Evolutionary conservation across 2,888 invertebrate genomes (phyloP), one percentile per base, ranked within the genome.

Genomic region (Macrosiphum euphorbiae): DNA sequence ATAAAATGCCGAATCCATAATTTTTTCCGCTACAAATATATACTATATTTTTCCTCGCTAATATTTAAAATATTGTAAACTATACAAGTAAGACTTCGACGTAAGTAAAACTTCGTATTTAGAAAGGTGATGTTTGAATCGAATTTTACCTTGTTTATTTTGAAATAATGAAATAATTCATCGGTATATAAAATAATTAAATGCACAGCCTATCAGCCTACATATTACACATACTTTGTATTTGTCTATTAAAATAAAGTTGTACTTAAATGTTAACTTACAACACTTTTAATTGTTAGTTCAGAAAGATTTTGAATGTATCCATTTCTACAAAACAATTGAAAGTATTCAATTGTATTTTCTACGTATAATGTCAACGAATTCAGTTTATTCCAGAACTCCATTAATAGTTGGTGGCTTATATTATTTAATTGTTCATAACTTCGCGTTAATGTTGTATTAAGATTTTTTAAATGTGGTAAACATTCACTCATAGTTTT

Each of bases 251-350:
- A n/a, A n/a, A n/a, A n/a, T n/a, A n/a, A n/a, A n/a, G n/a, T n/a
- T n/a, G n/a, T n/a, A n/a, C n/a, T n/a, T n/a, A n/a, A n/a, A n/a
- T n/a, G n/a, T n/a, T 28, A 20, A 24, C 52, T 52, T 88, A 88
- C 88, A 13, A 88, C 50, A 35, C 35, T 88, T 88, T 88, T 88
- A 11, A 88, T 88, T 50, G 88, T 88, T 88, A 88, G 35, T 35
- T 88, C 88, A 10, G 88, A 52, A 52, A 88, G 52, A 52, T 88
- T 88, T 35, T 87, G n/a, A 47, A n/a, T 7, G 52, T 50, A 87
- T n/a, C 87, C 87, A 8, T 50, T 47, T 50, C 3, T 28, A 20
- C 50, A 87, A 50, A 87, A 87, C 16, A 13, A 1, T 50, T 87
- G 7, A 52, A 87, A 50, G 20, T 87, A 47, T 52, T 87, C 87